Evolutionary conservation across 2,113 vertebrate genomes (phyloP), one percentile per base, ranked within the genome.

Genomic region (Thermophis baileyi): DNA sequence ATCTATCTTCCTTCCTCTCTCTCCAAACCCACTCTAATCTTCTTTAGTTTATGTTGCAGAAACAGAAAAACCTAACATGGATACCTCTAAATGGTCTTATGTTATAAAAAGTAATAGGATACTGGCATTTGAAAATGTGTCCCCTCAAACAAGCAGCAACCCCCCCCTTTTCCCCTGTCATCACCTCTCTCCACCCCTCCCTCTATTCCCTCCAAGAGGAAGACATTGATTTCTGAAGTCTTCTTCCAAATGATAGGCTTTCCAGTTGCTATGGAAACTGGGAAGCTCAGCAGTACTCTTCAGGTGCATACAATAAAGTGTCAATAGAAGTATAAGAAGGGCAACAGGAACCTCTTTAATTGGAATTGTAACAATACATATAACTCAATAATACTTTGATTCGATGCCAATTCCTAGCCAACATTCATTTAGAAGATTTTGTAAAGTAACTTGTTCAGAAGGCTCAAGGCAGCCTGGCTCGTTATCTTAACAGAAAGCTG

Each of bases 251-350:
- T 54, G 95, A 50, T 94, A 91, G 74, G 47, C 93, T 94, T 97
- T 94, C 85, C 91, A 95, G 95, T 97, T 97, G 90, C 94, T 94
- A 96, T 94, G 90, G 95, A 92, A 97, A 97, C 95, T 6, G 24
- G 93, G 95, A n/a, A n/a, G 6, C 91, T 95, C 92, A 96, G 93
- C 95, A 96, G 53, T 93, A 86, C 44, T 96, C 96, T 93, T 90
- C 24, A 24, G n/a, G 69, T 94, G 89, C 87, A 69, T 35, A 95
- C 35, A 95, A 94, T 74, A 35, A 93, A 94, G 12, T 93, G 89
- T 90, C 93, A 94, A 88, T 92, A 90, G 92, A 44, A 94, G 14
- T 74, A 95, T 46, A 95, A 86, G 47, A 90, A 96, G 95, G 18
- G n/a, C 94, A 96, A 92, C 87, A 95, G 55, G 93, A 55, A 93